Evolutionary conservation across 1,140 invertebrate species (phyloP).

Genomic region (Aporrectodea caliginosa): DNA sequence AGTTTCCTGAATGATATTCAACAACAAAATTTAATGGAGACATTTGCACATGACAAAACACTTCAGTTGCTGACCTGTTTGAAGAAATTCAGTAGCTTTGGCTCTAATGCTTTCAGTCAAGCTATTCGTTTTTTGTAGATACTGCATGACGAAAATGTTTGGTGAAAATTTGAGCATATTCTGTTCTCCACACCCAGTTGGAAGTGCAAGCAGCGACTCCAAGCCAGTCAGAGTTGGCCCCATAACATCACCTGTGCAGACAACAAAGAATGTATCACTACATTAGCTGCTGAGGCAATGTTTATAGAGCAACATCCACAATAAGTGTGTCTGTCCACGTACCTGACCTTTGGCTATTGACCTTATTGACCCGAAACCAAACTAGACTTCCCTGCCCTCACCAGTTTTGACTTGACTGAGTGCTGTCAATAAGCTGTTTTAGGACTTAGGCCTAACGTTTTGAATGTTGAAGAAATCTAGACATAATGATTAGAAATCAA

Average conservation of each 20-base stretch:
- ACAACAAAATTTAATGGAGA: neutral
- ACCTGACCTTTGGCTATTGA: too few species aligned
- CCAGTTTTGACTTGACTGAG: neutral
- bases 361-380: neutral
- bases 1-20: neutral
- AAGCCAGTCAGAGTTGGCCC: conserved; percentile 52
- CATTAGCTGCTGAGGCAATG: too few species aligned
- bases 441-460: too few species aligned
- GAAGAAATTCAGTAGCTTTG: neutral
- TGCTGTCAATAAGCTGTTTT: neutral
- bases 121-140: conserved; percentile 57
- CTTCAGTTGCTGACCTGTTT: neutral
- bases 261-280: neutral
- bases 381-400: neutral
- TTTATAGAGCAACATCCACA: too few species aligned
- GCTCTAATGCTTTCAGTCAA: conserved; percentile 6
- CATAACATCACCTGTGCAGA: conserved; percentile 49
- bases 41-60: neutral
- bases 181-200: conserved; percentile 90
- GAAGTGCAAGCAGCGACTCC: conserved; percentile 69
- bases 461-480: too few species aligned
- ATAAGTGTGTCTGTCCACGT: too few species aligned
- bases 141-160: conserved; percentile 81
- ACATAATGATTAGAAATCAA: too few species aligned
- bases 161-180: conserved; percentile 90